These are phyloP conservation scores for Nannobrachium achirus DNA, from an alignment of 2,113 vertebrate species.

Conservation along the genomic window DNA sequence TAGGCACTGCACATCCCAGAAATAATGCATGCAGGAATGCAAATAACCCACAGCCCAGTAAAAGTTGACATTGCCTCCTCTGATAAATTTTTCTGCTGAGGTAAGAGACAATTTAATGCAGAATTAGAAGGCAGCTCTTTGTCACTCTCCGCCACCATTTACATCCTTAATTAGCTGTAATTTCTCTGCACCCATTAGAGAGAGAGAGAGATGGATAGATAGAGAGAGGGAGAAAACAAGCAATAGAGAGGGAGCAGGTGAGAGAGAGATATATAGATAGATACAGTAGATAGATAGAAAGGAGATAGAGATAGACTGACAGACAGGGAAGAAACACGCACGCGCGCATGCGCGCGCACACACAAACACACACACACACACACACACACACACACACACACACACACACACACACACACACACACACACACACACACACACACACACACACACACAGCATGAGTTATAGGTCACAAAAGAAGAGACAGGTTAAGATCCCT, in stretches of 20 bases:
- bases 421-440: too few relatives aligned
- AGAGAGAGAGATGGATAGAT: constrained; percentile 56
- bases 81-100: constrained; percentile 90
- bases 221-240: too few relatives aligned
- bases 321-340: too few relatives aligned
- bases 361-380: not conserved
- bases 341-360: too few relatives aligned
- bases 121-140: constrained; percentile 84
- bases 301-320: too few relatives aligned
- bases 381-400: too few relatives aligned
- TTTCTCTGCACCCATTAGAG: constrained; percentile 87
- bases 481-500: constrained; percentile 70
- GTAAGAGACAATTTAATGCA: constrained; percentile 89
- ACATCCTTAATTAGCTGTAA: constrained; percentile 91
- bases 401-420: not conserved
- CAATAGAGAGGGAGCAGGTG: not conserved
- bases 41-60: constrained; percentile 69
- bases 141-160: constrained; percentile 86
- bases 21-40: constrained; percentile 74
- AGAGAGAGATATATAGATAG: not conserved
- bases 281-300: constrained; percentile 2
- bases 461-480: constrained; percentile 19
- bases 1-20: constrained; percentile 49
- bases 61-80: constrained; percentile 88
- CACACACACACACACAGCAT: not conserved